Percentiles rank a stretch among this genome's conserved stretches.
These are phyloP conservation scores for Zophobas morio DNA, from an alignment of 1,140 invertebrate species.

Conservation along the genomic window DNA sequence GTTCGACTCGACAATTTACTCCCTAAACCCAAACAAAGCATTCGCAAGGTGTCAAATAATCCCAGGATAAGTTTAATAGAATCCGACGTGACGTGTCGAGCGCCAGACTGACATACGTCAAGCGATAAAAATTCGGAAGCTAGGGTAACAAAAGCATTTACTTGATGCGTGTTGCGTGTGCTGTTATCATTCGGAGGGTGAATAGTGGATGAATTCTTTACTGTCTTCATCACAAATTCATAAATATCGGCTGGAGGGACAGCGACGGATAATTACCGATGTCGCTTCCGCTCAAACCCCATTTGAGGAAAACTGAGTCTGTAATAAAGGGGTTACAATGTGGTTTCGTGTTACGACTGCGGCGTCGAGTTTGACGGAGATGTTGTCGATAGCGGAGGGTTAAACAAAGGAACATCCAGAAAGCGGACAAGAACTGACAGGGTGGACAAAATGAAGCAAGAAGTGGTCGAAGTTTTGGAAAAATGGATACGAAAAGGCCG, in stretches of 20 bases:
- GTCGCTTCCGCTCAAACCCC: not conserved
- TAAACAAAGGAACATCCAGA: no score
- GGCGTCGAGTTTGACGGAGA: no score
- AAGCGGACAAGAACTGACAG: no score
- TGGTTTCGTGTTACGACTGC: no score
- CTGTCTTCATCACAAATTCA: no score
- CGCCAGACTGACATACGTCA: not conserved
- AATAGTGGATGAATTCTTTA: not conserved
- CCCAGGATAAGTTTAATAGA: conserved; percentile 4
- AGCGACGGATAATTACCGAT: not conserved
- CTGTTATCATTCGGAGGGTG: not conserved
- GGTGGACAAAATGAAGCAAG: no score
- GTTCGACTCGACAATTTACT: not conserved
- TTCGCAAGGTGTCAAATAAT: not conserved
- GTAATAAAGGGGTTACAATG: no score
- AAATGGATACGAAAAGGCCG: no score
- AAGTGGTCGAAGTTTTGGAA: no score
- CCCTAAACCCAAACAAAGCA: conserved; percentile 23
- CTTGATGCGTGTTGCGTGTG: conserved; percentile 5
- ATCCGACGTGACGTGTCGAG: not conserved
- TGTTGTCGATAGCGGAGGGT: no score
- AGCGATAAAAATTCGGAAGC: conserved; percentile 28
- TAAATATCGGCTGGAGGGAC: no score
- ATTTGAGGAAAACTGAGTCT: not conserved
- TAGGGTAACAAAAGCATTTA: not conserved